Evolutionary conservation across 1,140 invertebrate genomes (phyloP).

Genomic region (Hermetia illucens): DNA sequence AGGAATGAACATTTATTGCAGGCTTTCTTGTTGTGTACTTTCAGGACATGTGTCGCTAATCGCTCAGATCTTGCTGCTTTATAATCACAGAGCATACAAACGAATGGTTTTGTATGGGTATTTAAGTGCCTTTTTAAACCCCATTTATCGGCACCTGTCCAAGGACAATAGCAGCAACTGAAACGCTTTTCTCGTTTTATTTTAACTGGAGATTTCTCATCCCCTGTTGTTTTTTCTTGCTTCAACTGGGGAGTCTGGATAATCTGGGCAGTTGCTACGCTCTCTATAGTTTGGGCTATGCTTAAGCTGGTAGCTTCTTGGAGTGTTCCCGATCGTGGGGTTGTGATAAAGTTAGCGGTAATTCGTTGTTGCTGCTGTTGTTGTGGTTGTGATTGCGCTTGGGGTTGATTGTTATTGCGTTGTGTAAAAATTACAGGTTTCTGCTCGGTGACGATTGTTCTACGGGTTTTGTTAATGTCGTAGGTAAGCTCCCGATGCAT

Average conservation of each 20-base stretch:
- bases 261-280: conserved; percentile 21
- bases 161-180: conserved; percentile 74
- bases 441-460: conserved; percentile 1
- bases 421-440: not conserved
- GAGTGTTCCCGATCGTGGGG: not conserved
- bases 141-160: conserved; percentile 89
- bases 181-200: conserved; percentile 47
- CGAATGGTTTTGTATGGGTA: conserved; percentile 81
- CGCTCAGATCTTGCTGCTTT: conserved; percentile 77
- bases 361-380: conserved; percentile 3
- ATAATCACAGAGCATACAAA: conserved; percentile 78
- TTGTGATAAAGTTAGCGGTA: conserved; percentile 3
- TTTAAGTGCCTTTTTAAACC: conserved; percentile 81
- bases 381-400: conserved; percentile 1
- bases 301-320: conserved; percentile 22
- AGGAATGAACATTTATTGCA: conserved; percentile 77
- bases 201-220: conserved; percentile 19
- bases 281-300: conserved; percentile 28
- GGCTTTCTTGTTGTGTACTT: conserved; percentile 79
- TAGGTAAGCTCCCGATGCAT: conserved; percentile 80
- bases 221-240: conserved; percentile 21
- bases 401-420: conserved; percentile 12
- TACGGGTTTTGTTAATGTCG: conserved; percentile 64
- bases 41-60: conserved; percentile 73
- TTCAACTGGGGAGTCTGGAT: conserved; percentile 25